Conservation (phyloP, 2,888 invertebrate genomes). For the Glyphotaelius pellucidus region DNA sequence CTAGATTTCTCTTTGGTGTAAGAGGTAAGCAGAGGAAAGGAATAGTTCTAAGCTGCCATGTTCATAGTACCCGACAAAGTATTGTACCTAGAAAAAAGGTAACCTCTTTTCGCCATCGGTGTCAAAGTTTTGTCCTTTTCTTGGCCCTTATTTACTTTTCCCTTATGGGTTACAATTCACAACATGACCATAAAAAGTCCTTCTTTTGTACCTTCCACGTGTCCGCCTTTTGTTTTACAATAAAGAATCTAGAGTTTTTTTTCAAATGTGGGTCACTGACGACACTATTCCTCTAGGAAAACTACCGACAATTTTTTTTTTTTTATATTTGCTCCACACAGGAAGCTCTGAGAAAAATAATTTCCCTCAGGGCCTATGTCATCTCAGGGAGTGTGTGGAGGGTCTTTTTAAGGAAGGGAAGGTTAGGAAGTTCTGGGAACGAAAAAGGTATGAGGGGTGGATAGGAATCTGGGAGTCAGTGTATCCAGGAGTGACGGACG, state of each 20-base stretch:
- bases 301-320: too few species aligned
- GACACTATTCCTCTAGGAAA: neutral
- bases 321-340: too few species aligned
- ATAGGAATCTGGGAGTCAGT: too few species aligned
- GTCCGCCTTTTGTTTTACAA: neutral
- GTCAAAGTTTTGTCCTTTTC: neutral
- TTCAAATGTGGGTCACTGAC: neutral
- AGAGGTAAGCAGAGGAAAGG: neutral
- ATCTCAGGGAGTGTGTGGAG: too few species aligned
- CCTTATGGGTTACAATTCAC: neutral
- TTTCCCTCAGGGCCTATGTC: too few species aligned
- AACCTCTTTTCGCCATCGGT: too few species aligned
- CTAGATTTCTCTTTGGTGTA: neutral
- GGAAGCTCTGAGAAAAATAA: too few species aligned
- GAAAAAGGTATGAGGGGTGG: too few species aligned
- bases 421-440: too few species aligned
- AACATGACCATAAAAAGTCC: neutral
- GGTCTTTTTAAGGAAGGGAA: too few species aligned
- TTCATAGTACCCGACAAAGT: neutral
- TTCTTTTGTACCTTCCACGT: neutral
- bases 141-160: neutral
- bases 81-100: neutral
- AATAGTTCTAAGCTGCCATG: too few species aligned
- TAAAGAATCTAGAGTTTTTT: neutral
- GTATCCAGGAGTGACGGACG: too few species aligned